A percentile compares a stretch with the other conserved stretches of the same genome.
Conservation (phyloP, 2,797 vertebrate genomes). For the Phoeniculus purpureus region DNA sequence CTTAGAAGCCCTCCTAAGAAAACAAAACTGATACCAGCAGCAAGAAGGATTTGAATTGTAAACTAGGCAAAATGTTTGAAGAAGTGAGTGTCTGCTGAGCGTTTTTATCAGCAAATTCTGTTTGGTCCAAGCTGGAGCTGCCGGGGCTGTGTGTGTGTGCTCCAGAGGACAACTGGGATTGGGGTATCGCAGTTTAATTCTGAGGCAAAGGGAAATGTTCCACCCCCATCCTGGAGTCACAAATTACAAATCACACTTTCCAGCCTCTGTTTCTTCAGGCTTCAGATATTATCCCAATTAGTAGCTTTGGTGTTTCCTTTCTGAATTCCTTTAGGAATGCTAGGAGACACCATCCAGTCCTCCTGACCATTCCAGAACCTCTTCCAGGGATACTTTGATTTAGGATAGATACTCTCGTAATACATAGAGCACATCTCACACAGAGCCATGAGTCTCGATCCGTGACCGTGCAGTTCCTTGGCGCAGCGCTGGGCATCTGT, state of each 20-base stretch:
- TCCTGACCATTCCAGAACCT: not conserved
- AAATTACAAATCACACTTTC: not conserved
- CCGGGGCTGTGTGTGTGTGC: not conserved
- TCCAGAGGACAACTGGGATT: not conserved
- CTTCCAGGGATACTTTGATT: not conserved
- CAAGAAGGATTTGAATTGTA: not conserved
- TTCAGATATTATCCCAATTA: not conserved
- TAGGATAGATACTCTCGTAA: not conserved
- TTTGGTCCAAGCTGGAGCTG: not conserved
- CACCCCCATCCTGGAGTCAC: not conserved
- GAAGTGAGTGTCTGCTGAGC: not conserved
- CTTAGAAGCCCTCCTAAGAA: not conserved
- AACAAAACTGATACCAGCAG: not conserved
- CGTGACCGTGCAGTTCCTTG: rapidly evolving
- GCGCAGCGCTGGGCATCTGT: not conserved
- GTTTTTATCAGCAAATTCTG: not conserved
- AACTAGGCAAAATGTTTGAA: not conserved
- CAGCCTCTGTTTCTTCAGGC: not conserved
- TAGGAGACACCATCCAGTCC: not conserved
- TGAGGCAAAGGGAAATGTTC: not conserved
- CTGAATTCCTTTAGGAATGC: not conserved
- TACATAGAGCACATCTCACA: not conserved
- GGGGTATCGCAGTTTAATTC: not conserved
- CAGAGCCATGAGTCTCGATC: not conserved
- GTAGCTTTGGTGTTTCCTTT: not conserved